phyloP scores from a whole-genome alignment of 2,888 invertebrate species.

The Stenotaenia linearis region DNA sequence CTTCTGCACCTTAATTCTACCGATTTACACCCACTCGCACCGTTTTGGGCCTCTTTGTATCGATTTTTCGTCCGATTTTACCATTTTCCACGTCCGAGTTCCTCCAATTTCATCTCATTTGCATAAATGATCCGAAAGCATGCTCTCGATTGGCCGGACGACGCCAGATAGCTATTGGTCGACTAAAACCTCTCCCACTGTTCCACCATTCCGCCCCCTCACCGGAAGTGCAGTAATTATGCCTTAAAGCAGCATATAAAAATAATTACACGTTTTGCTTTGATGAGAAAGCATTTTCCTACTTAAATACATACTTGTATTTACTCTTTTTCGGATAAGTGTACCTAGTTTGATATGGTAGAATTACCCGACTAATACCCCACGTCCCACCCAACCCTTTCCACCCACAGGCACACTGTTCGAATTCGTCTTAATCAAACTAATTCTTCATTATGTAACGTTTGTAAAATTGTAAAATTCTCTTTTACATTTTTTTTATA shows the following conservation, averaged over 20 bases:
- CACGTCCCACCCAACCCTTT: neutral
- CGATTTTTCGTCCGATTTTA: neutral
- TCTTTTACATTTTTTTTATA: too few species aligned
- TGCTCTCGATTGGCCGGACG: neutral
- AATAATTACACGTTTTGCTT: neutral
- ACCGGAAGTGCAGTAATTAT: neutral
- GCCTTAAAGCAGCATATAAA: conserved; percentile 9
- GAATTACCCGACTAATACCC: neutral
- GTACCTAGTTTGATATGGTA: neutral
- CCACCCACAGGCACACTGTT: too few species aligned
- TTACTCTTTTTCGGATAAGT: neutral
- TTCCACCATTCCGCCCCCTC: neutral
- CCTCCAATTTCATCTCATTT: neutral
- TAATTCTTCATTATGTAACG: too few species aligned
- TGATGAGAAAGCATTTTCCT: neutral
- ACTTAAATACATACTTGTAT: neutral
- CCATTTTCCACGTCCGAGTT: neutral
- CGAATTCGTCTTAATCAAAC: too few species aligned
- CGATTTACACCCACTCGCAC: neutral
- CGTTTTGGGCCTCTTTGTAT: neutral
- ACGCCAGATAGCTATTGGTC: neutral
- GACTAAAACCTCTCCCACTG: neutral
- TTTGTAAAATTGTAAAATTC: too few species aligned
- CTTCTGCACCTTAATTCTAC: neutral
- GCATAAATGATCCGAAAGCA: neutral